These are phyloP conservation scores for Sycophila sp. DNA, from an alignment of 1,140 invertebrate species.

Conservation along the genomic window DNA sequence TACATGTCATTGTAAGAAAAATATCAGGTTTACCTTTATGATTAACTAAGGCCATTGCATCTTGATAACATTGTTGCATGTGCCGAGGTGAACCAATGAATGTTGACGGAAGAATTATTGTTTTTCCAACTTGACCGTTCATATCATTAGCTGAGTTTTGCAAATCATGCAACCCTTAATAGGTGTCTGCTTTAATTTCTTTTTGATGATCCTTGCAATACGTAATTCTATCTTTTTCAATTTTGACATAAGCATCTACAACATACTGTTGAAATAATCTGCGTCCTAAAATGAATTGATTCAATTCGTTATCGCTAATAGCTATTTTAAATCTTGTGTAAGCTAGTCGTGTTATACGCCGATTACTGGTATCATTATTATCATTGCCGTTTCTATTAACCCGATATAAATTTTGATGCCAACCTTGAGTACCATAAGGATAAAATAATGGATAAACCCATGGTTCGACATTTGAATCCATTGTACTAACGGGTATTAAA, in stretches of 20 bases:
- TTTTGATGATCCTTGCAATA: conserved; percentile 33
- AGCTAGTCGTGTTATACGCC: conserved; percentile 27
- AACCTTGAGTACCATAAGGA: background rate
- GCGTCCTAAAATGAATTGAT: conserved; percentile 6
- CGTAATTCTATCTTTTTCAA: conserved; percentile 25
- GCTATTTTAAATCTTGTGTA: conserved; percentile 38
- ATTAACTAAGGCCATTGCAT: conserved; percentile 55
- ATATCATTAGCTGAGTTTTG: conserved; percentile 33
- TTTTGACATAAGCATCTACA: conserved; percentile 27
- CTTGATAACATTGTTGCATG: conserved; percentile 59
- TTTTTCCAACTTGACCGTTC: conserved; percentile 39
- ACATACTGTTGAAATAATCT: conserved; percentile 18
- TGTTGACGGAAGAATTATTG: conserved; percentile 53
- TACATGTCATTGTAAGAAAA: conserved; percentile 62
- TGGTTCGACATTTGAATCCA: conserved; percentile 31
- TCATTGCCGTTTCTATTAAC: conserved; percentile 21
- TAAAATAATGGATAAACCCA: conserved; percentile 34
- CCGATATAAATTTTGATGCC: background rate
- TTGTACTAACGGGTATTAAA: conserved; percentile 22
- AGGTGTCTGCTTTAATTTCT: conserved; percentile 20
- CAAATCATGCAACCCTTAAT: conserved; percentile 30
- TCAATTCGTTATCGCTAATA: conserved; percentile 13
- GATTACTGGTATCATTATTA: conserved; percentile 8
- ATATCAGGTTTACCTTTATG: conserved; percentile 29
- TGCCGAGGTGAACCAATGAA: conserved; percentile 57